Percentiles rank a stretch among this genome's conserved stretches.
Evolutionary conservation across 2,113 vertebrate genomes (phyloP).

Genomic region (Myocastor coypus): DNA sequence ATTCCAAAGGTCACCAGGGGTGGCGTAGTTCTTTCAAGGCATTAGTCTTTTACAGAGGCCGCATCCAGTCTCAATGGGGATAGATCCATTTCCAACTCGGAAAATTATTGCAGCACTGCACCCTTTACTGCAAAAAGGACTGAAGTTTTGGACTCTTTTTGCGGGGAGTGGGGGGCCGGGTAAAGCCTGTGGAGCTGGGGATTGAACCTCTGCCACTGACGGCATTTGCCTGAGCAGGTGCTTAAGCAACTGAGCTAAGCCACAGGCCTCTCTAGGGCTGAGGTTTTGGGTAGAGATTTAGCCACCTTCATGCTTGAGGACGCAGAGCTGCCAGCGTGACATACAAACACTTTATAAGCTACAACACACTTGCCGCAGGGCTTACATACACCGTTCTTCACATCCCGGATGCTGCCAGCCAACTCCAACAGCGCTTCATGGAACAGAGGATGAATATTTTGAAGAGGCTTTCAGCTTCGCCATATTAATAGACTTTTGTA

Average conservation of each 20-base stretch:
- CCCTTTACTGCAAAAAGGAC: neutral
- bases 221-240: no score
- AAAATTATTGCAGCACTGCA: neutral
- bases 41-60: neutral
- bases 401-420: neutral
- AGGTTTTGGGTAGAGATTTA: neutral
- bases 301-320: neutral
- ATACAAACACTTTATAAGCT: neutral
- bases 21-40: accelerated
- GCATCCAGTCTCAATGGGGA: neutral
- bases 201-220: no score
- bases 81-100: neutral
- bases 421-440: neutral
- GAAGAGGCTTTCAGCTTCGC: neutral
- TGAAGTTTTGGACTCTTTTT: no score
- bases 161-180: no score
- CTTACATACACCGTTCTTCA: neutral
- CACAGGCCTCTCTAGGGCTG: neutral
- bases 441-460: neutral
- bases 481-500: neutral
- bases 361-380: neutral
- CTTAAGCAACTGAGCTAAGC: no score
- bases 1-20: neutral
- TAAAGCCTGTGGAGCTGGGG: no score
- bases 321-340: neutral